These are phyloP conservation scores for Pristis pectinata DNA, from an alignment of 2,797 vertebrate genomes.

Conservation along the genomic window DNA sequence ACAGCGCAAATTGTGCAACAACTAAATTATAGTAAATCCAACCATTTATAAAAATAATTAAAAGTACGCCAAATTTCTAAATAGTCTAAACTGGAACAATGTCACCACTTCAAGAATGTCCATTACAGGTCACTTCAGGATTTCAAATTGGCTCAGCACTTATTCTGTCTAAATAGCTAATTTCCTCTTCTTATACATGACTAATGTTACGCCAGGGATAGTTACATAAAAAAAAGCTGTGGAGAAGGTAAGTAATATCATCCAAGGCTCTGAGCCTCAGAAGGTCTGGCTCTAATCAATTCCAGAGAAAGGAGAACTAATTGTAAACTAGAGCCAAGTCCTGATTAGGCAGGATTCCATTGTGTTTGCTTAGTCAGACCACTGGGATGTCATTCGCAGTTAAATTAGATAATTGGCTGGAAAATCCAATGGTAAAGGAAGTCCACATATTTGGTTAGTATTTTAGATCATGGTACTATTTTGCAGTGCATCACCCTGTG, in stretches of 20 bases:
- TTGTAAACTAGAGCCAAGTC: not conserved
- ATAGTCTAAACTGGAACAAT: not conserved
- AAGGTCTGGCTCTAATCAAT: not conserved
- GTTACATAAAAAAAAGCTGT: not conserved
- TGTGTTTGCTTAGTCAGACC: not conserved
- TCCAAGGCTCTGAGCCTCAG: not conserved
- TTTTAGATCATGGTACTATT: not conserved
- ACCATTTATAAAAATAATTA: not conserved
- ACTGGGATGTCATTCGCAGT: not conserved
- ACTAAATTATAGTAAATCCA: not conserved
- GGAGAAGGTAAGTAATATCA: not conserved
- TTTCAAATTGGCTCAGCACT: no score
- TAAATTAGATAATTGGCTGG: not conserved
- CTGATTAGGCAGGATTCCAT: not conserved
- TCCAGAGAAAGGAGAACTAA: not conserved
- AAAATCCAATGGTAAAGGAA: not conserved
- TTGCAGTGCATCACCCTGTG: not conserved
- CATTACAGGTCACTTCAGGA: not conserved
- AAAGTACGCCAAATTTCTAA: not conserved
- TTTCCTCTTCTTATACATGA: not conserved
- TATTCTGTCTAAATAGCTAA: not conserved
- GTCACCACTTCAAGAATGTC: not conserved
- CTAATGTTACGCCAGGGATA: not conserved
- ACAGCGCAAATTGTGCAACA: not conserved
- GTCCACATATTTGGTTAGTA: no score